phyloP scores from a whole-genome alignment of 2,797 vertebrate species.

The Sandelia bainsii region DNA sequence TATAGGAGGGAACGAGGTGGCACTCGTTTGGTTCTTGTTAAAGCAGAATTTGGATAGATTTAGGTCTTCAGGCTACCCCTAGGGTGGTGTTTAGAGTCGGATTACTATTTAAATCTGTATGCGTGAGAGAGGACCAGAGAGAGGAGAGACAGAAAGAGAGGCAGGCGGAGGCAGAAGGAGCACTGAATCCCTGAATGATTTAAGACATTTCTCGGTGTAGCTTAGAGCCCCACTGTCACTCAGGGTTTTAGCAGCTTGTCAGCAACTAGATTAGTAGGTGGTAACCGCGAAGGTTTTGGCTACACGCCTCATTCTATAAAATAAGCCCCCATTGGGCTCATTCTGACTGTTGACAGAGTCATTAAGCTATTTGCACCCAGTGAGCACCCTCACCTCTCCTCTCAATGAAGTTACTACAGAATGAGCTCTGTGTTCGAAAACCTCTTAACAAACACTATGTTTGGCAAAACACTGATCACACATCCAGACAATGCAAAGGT shows the following conservation, averaged over 20 bases:
- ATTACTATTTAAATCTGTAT: slow-evolving; percentile 82
- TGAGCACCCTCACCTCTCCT: slow-evolving; percentile 42
- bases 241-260: slow-evolving; percentile 66
- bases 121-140: slow-evolving; percentile 43
- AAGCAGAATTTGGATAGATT: slow-evolving; percentile 69
- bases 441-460: neutral
- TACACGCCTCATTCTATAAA: slow-evolving; percentile 50
- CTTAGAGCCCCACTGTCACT: slow-evolving; percentile 57
- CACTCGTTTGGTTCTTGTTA: slow-evolving; percentile 54
- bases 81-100: slow-evolving; percentile 76
- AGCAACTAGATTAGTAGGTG: slow-evolving; percentile 70
- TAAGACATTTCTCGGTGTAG: slow-evolving; percentile 52
- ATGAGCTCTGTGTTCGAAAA: slow-evolving; percentile 45
- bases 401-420: slow-evolving; percentile 38
- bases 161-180: slow-evolving; percentile 20
- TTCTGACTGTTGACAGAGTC: slow-evolving; percentile 65
- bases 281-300: slow-evolving; percentile 71
- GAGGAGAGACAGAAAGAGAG: slow-evolving; percentile 24
- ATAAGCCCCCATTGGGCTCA: slow-evolving; percentile 39
- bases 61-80: slow-evolving; percentile 60
- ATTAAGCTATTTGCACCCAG: slow-evolving; percentile 41
- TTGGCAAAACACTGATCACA: slow-evolving; percentile 30
- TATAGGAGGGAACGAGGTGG: slow-evolving; percentile 8
- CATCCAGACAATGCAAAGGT: slow-evolving; percentile 33
- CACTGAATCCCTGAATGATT: slow-evolving; percentile 59